Evolutionary conservation across 2,113 vertebrate genomes (phyloP), one percentile per base, ranked within the genome.

Genomic region (Heteronetta atricapilla): DNA sequence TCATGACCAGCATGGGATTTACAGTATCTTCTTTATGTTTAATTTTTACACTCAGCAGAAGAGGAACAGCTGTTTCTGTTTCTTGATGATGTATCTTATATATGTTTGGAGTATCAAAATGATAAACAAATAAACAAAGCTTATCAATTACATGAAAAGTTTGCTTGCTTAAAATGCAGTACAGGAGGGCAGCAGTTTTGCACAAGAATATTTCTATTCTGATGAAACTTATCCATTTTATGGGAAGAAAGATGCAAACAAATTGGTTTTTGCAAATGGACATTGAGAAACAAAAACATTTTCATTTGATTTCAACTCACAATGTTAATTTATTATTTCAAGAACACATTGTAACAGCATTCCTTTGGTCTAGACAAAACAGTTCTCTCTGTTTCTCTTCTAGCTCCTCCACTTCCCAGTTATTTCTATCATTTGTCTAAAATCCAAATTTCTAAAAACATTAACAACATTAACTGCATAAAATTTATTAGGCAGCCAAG

Each of bases 301-400:
- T 90, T 64, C 6, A 62, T 75, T 69, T 69, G 3, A 34, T 76
- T 85, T 82, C 25, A 52, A 48, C 34, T 67, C 53, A 74, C 3
- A 34, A 72, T 68, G 33, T 75, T 46, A 78, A 58, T 86, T 93
- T 86, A 64, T 67, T 94, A 79, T 91, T 91, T 78, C 88, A 75
- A 88, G 48, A 52, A 92, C 53, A 25, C 42, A 42, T 82, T 84
- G 53, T 53, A 89, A 92, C 17, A 80, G 13, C 78, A 88, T 91
- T 92, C 77, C 50, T 95, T 82, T 34, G 9, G 67, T 67, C 81
- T 78, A 97, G 89, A 85, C 91, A 91, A 94, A 95, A 95, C 70
- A 94, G 8, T 63, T 85, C 36, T 83, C 40, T 69, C 58, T 97
- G 55, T 59, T 96, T 95, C 63, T 86, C 28, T 67, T 86, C 68